Evolutionary conservation across 2,113 vertebrate genomes (phyloP).

Genomic region (Hydrolagus affinis): DNA sequence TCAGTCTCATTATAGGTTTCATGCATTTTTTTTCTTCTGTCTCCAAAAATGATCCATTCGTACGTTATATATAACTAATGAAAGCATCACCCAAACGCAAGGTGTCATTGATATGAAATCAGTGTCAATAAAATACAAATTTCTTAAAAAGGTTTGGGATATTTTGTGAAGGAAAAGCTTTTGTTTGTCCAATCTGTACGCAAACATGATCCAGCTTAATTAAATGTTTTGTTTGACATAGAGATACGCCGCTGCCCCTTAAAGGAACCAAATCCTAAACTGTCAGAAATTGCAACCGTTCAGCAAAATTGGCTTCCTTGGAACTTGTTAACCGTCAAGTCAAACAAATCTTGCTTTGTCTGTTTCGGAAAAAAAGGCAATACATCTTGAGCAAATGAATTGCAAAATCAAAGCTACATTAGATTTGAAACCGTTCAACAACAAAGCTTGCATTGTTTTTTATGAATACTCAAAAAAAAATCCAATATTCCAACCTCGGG

Average conservation of each 20-base stretch:
- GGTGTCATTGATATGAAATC: too few relatives aligned
- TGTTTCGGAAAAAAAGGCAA: not conserved
- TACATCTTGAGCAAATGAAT: constrained; percentile 37
- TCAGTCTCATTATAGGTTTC: too few relatives aligned
- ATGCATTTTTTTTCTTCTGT: too few relatives aligned
- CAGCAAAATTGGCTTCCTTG: not conserved
- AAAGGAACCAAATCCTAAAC: constrained; percentile 5
- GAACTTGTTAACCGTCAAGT: not conserved
- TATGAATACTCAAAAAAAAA: constrained; percentile 50
- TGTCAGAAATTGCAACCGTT: not conserved
- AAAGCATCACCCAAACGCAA: too few relatives aligned
- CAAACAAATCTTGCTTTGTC: not conserved
- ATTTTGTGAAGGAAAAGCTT: not conserved
- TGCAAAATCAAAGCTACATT: constrained; percentile 52
- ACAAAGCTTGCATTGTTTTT: constrained; percentile 42
- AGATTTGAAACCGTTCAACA: constrained; percentile 46
- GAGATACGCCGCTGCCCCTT: not conserved
- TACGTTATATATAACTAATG: too few relatives aligned
- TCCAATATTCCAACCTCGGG: constrained; percentile 64
- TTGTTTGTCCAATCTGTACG: not conserved
- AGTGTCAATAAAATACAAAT: too few relatives aligned
- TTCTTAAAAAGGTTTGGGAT: too few relatives aligned
- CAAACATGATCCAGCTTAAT: not conserved
- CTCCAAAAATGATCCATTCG: too few relatives aligned
- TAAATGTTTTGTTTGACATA: not conserved